phyloP scores from a whole-genome alignment of 1,140 invertebrate species.

The Periplaneta americana region DNA sequence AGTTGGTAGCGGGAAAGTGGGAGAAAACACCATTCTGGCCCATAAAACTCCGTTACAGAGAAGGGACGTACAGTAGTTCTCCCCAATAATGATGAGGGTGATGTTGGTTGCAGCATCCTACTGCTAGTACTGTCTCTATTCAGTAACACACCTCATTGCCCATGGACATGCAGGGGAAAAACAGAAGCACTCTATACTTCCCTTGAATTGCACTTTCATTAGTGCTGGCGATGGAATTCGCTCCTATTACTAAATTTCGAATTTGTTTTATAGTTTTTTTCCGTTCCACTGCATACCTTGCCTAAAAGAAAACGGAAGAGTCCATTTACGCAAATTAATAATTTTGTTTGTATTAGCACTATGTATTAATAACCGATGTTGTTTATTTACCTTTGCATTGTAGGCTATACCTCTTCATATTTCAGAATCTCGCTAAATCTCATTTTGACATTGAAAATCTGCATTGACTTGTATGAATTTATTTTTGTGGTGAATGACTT shows the following conservation, averaged over 20 bases:
- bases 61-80: neutral
- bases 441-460: too few relatives aligned
- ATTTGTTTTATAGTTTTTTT: neutral
- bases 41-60: neutral
- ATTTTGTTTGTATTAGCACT: too few relatives aligned
- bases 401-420: too few relatives aligned
- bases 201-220: neutral
- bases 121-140: neutral
- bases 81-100: neutral
- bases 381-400: too few relatives aligned
- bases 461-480: too few relatives aligned
- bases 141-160: neutral
- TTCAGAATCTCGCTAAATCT: too few relatives aligned
- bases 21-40: neutral
- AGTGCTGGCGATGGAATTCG: neutral
- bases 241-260: neutral
- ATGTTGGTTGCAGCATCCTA: neutral
- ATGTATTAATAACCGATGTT: too few relatives aligned
- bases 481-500: too few relatives aligned
- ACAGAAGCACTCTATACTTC: too few relatives aligned
- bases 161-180: neutral
- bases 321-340: too few relatives aligned
- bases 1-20: neutral
- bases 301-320: too few relatives aligned
- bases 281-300: neutral